These are phyloP conservation scores for Meiosimyza decipiens DNA, from an alignment of 2,888 invertebrate genomes.

Conservation along the genomic window DNA sequence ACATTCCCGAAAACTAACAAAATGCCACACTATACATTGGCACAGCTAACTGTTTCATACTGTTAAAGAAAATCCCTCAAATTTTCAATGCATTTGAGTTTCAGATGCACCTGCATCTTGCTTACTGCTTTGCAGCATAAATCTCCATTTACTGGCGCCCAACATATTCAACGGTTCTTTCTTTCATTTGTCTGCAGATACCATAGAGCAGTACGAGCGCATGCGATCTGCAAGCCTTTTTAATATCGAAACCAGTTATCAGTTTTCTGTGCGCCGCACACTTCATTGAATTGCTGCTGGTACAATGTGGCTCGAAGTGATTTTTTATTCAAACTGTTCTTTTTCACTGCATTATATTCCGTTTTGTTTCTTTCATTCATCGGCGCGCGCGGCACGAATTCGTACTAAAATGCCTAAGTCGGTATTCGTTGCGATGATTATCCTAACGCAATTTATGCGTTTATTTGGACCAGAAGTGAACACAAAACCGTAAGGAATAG, in stretches of 20 bases:
- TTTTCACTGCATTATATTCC: constrained; percentile 42
- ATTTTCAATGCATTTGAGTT: constrained; percentile 1
- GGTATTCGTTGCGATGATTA: constrained; percentile 57
- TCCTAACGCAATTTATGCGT: constrained; percentile 65
- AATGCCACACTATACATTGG: not conserved
- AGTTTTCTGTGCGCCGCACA: constrained; percentile 33
- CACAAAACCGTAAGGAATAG: constrained; percentile 15
- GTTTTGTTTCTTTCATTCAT: constrained; percentile 44
- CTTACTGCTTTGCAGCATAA: constrained; percentile 57
- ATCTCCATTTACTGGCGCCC: constrained; percentile 65
- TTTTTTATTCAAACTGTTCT: constrained; percentile 39
- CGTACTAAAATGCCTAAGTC: constrained; percentile 8
- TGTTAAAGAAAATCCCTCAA: not conserved
- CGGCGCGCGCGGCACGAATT: constrained; percentile 6
- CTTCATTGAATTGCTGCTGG: constrained; percentile 17
- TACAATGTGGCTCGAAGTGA: constrained; percentile 30
- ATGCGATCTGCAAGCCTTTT: constrained; percentile 25
- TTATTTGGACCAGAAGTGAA: constrained; percentile 46
- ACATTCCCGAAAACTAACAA: no score
- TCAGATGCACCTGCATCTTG: constrained; percentile 40
- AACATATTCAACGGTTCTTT: constrained; percentile 45
- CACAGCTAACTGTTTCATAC: not conserved
- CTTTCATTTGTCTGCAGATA: constrained; percentile 12
- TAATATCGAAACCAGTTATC: constrained; percentile 36
- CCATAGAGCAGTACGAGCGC: constrained; percentile 26